phyloP scores from a whole-genome alignment of 2,113 vertebrate species.

The Protobothrops flavoviridis region DNA sequence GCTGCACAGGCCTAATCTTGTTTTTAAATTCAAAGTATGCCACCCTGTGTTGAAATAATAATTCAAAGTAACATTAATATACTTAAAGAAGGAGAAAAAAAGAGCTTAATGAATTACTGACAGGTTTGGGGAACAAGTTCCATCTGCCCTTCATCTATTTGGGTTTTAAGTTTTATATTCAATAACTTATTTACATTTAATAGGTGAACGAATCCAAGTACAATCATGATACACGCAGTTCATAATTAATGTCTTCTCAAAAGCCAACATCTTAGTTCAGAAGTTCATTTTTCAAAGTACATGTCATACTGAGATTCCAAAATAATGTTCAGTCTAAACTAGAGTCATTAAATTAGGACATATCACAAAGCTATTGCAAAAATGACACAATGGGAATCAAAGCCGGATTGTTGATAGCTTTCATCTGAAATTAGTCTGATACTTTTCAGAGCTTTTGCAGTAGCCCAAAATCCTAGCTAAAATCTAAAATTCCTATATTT shows the following conservation, averaged over 20 bases:
- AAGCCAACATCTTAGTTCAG: slow-evolving; percentile 27
- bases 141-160: not conserved
- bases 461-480: not conserved
- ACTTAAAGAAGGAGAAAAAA: not conserved
- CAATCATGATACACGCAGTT: slow-evolving; percentile 15
- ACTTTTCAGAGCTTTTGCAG: not conserved
- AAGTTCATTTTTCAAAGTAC: slow-evolving; percentile 26
- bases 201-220: slow-evolving; percentile 29
- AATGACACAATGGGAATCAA: not conserved
- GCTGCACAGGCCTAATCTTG: not conserved
- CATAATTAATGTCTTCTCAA: slow-evolving; percentile 29
- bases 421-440: not conserved
- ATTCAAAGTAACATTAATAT: not conserved
- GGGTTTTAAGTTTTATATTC: not conserved
- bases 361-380: not conserved
- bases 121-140: not conserved
- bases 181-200: slow-evolving; percentile 16
- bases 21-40: not conserved
- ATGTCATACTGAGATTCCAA: slow-evolving; percentile 10
- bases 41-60: not conserved
- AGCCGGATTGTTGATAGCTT: fast-evolving
- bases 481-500: not conserved
- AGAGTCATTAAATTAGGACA: not conserved
- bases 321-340: slow-evolving; percentile 6
- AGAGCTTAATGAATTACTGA: not conserved